These are phyloP conservation scores for Netelia virgata DNA, from an alignment of 2,888 invertebrate species.

Conservation along the genomic window DNA sequence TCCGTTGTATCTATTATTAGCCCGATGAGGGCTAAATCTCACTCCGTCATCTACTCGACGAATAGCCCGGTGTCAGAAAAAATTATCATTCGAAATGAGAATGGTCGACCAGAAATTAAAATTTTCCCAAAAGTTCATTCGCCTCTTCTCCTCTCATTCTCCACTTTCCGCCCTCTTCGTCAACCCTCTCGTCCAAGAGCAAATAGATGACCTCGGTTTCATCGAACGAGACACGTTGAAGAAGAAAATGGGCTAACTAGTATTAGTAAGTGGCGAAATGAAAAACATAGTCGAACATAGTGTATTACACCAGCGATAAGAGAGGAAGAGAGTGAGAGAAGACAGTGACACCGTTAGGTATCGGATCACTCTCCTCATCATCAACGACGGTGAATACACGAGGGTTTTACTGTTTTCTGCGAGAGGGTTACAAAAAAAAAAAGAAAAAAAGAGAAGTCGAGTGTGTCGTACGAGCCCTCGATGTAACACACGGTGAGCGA, in stretches of 20 bases:
- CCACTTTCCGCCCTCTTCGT: neutral
- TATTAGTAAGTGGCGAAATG: slow-evolving; percentile 24
- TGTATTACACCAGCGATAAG: neutral
- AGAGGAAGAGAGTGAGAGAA: neutral
- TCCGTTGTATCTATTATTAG: too few species aligned
- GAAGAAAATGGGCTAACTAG: neutral
- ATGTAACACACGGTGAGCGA: neutral
- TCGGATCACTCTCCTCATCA: slow-evolving; percentile 32
- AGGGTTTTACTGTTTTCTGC: slow-evolving; percentile 13
- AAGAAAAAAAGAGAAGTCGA: slow-evolving; percentile 44
- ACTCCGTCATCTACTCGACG: too few species aligned
- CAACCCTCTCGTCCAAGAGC: neutral
- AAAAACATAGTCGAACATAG: neutral
- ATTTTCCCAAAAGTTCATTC: neutral
- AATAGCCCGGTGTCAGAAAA: too few species aligned
- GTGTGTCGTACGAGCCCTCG: slow-evolving; percentile 21
- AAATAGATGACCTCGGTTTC: slow-evolving; percentile 22
- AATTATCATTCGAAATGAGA: too few species aligned
- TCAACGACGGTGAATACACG: neutral
- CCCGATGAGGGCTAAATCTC: too few species aligned
- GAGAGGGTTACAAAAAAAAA: slow-evolving; percentile 38
- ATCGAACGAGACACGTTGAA: slow-evolving; percentile 18
- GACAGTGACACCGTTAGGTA: slow-evolving; percentile 42
- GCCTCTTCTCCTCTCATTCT: neutral
- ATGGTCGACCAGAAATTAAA: too few species aligned